Evolutionary conservation across 1,140 invertebrate genomes (phyloP).

Genomic region (Zaprionus ghesquierei): DNA sequence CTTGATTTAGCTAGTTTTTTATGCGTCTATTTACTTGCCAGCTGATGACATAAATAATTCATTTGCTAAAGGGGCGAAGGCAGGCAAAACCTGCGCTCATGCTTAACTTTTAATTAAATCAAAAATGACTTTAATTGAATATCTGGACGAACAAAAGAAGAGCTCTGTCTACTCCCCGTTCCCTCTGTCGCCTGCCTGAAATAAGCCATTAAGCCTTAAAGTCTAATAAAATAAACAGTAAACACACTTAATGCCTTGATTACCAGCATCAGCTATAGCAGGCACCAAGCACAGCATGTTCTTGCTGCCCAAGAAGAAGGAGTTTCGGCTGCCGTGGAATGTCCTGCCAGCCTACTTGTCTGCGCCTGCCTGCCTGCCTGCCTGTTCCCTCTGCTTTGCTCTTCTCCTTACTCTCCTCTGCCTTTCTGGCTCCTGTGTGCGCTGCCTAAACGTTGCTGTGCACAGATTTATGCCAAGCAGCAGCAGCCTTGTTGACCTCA

Average conservation of each 20-base stretch:
- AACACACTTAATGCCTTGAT: conserved; percentile 81
- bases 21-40: conserved; percentile 38
- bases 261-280: conserved; percentile 63
- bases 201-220: conserved; percentile 78
- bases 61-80: conserved; percentile 22
- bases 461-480: conserved; percentile 58
- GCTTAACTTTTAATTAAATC: conserved; percentile 77
- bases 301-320: not conserved
- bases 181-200: not conserved
- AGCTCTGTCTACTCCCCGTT: not conserved
- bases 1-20: conserved; percentile 7
- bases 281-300: too few relatives aligned
- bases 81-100: not conserved
- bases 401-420: not conserved
- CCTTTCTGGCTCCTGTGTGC: not conserved
- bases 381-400: not conserved
- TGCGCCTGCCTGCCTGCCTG: not conserved
- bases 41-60: conserved; percentile 68
- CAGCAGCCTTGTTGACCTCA: conserved; percentile 55
- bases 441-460: not conserved
- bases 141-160: conserved; percentile 50
- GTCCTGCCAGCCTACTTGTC: not conserved
- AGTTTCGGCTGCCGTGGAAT: not conserved
- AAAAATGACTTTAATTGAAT: conserved; percentile 75
- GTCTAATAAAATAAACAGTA: conserved; percentile 81